A percentile compares a stretch with the other conserved stretches of the same genome.
These are phyloP conservation scores for Epinotia nisella DNA, from an alignment of 2,888 invertebrate species.

Conservation along the genomic window DNA sequence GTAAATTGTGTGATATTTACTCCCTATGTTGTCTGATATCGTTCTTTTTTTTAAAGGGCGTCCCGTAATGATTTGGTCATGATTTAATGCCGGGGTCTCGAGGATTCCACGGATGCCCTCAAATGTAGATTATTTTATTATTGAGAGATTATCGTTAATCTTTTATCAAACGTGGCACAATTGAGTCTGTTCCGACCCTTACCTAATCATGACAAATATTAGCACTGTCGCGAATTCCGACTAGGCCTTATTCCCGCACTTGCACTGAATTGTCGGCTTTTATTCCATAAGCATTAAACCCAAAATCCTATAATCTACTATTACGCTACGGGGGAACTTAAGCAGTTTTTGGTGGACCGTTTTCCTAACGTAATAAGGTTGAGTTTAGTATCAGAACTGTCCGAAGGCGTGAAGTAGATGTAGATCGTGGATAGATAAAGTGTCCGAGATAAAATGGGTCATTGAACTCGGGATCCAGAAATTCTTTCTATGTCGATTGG, in stretches of 20 bases:
- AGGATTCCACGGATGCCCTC: neutral
- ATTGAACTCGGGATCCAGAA: slow-evolving; percentile 65
- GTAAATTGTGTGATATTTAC: no score
- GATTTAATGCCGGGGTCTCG: neutral
- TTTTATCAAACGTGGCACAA: slow-evolving; percentile 44
- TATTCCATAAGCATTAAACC: slow-evolving; percentile 49
- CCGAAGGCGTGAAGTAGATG: slow-evolving; percentile 63
- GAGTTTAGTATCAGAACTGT: slow-evolving; percentile 63
- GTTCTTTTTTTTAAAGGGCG: no score
- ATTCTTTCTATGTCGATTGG: slow-evolving; percentile 62
- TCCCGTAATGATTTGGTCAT: neutral
- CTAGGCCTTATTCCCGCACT: slow-evolving; percentile 46
- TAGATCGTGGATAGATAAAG: slow-evolving; percentile 72
- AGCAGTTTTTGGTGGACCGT: slow-evolving; percentile 54
- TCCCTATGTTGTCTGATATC: no score
- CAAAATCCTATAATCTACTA: slow-evolving; percentile 4
- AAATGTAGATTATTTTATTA: neutral
- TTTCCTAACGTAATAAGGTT: slow-evolving; percentile 61
- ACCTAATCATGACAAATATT: slow-evolving; percentile 76
- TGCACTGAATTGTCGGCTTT: slow-evolving; percentile 36
- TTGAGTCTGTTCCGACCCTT: slow-evolving; percentile 57
- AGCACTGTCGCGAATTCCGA: slow-evolving; percentile 62
- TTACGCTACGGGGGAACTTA: slow-evolving; percentile 43
- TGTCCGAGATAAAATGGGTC: slow-evolving; percentile 75
- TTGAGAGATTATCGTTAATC: slow-evolving; percentile 12